Percentiles rank a stretch among this genome's conserved stretches.
phyloP scores from a whole-genome alignment of 2,888 invertebrate species.

The Notodonta ziczac region DNA sequence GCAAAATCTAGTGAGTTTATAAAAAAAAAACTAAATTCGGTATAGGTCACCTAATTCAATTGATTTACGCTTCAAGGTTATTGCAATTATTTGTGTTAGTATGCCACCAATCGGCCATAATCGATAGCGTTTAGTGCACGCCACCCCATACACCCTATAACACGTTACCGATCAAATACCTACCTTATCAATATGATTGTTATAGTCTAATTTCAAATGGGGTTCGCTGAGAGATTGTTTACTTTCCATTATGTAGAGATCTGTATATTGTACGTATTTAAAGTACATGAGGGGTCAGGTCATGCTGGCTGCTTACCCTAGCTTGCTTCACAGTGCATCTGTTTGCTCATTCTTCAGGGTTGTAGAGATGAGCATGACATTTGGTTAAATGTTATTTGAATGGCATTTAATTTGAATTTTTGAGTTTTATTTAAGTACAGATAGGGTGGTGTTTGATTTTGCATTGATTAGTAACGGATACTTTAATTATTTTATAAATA shows the following conservation, averaged over 20 bases:
- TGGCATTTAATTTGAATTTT: constrained; percentile 60
- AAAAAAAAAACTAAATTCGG: not conserved
- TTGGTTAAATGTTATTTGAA: constrained; percentile 69
- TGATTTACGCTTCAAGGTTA: constrained; percentile 31
- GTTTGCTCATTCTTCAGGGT: constrained; percentile 63
- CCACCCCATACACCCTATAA: constrained; percentile 40
- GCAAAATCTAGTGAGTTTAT: no score
- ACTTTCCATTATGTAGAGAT: constrained; percentile 22
- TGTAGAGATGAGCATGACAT: constrained; percentile 61
- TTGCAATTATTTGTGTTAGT: constrained; percentile 55
- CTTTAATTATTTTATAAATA: no score
- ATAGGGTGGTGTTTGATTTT: not conserved
- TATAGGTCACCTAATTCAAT: not conserved
- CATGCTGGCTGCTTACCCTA: constrained; percentile 20
- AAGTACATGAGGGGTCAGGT: constrained; percentile 11
- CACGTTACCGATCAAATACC: constrained; percentile 13
- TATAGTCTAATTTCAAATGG: constrained; percentile 19
- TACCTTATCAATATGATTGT: not conserved
- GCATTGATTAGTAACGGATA: constrained; percentile 9
- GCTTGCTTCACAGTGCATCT: constrained; percentile 57
- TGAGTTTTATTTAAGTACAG: constrained; percentile 5
- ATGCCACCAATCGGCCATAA: constrained; percentile 55
- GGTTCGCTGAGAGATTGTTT: not conserved
- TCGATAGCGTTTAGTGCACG: constrained; percentile 51
- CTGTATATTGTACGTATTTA: constrained; percentile 5